phyloP scores from a whole-genome alignment of 2,888 invertebrate species.

The Liopterus haemorrhoidalis region DNA sequence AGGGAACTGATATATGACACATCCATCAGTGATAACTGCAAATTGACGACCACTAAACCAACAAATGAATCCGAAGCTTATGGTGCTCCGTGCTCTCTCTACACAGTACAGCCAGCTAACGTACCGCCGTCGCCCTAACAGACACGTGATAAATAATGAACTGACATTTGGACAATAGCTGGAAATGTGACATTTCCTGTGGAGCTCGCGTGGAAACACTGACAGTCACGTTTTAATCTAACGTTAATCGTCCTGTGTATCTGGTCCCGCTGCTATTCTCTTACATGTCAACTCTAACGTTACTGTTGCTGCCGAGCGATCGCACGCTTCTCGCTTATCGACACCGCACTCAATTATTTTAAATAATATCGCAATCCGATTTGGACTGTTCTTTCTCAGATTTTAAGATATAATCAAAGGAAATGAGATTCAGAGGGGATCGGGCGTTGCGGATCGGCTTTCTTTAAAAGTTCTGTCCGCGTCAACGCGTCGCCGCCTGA shows the following conservation, averaged over 20 bases:
- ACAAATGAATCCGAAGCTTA: no score
- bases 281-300: no score
- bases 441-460: background rate
- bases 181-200: conserved; percentile 23
- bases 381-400: conserved; percentile 31
- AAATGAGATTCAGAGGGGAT: conserved; percentile 35
- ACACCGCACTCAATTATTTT: conserved; percentile 23
- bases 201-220: no score
- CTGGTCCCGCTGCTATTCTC: no score
- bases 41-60: no score
- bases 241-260: no score
- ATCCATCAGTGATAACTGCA: no score
- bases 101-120: no score
- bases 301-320: no score
- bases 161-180: conserved; percentile 22
- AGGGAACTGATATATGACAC: no score
- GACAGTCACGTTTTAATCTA: no score
- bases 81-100: no score
- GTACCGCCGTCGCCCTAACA: conserved; percentile 18
- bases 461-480: conserved; percentile 29
- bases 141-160: conserved; percentile 24
- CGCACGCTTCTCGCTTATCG: conserved; percentile 7
- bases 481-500: conserved; percentile 32
- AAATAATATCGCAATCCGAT: conserved; percentile 23
- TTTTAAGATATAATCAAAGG: conserved; percentile 36